These are phyloP conservation scores for Prunella strophiata DNA, from an alignment of 2,797 vertebrate species.

Conservation along the genomic window DNA sequence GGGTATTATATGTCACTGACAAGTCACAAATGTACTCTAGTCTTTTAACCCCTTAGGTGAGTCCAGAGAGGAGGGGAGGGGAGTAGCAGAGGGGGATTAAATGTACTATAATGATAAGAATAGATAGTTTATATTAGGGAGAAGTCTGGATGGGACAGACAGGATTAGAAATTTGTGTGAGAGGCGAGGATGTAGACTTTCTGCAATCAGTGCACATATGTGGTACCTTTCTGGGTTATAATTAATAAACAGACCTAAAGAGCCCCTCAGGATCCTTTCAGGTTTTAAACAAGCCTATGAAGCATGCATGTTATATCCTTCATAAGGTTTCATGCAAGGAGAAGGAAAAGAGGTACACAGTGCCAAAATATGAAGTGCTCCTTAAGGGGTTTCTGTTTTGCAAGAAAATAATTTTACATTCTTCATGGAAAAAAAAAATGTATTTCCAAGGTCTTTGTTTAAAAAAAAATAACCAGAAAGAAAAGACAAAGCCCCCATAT, in stretches of 20 bases:
- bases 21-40: conserved; percentile 95
- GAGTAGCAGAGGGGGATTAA: conserved; percentile 83
- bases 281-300: conserved; percentile 19
- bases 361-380: conserved; percentile 19
- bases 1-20: conserved; percentile 97
- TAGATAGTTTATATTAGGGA: conserved; percentile 70
- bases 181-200: conserved; percentile 39
- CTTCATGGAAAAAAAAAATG: neutral
- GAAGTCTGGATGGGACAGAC: conserved; percentile 60
- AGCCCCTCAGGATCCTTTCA: conserved; percentile 47
- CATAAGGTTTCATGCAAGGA: conserved; percentile 27
- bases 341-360: neutral
- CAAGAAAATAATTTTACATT: conserved; percentile 46
- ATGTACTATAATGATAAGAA: conserved; percentile 85
- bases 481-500: neutral
- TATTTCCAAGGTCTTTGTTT: neutral
- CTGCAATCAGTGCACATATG: conserved; percentile 51
- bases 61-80: conserved; percentile 59
- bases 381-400: conserved; percentile 26
- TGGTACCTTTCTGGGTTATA: conserved; percentile 53
- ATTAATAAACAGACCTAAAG: conserved; percentile 57
- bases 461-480: neutral
- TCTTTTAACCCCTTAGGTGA: conserved; percentile 89
- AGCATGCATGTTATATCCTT: conserved; percentile 26
- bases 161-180: conserved; percentile 70